Conservation (phyloP, 2,113 vertebrate species). For the Pangasianodon hypophthalmus region DNA sequence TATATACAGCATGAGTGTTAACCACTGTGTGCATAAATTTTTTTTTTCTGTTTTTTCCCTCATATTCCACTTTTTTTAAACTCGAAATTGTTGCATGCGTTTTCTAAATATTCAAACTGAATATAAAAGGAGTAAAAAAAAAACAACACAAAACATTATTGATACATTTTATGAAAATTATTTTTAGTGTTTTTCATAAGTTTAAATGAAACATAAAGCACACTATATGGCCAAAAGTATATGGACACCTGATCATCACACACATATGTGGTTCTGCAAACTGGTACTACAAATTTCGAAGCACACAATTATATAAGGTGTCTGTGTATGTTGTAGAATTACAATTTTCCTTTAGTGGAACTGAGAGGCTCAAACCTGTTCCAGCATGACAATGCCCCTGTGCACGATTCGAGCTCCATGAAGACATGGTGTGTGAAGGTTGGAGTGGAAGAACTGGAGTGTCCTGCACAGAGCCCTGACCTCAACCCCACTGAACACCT, state of each 20-base stretch:
- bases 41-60: neutral
- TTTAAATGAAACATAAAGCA: neutral
- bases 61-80: neutral
- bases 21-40: neutral
- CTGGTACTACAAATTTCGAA: neutral
- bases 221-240: neutral
- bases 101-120: neutral
- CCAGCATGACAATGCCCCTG: neutral
- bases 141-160: neutral
- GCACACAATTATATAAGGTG: neutral
- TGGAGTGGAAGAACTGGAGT: neutral
- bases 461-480: neutral
- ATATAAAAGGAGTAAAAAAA: neutral
- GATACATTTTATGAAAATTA: neutral
- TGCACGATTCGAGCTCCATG: neutral
- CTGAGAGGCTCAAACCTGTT: neutral
- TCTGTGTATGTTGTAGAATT: neutral
- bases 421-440: neutral
- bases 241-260: neutral
- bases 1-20: neutral
- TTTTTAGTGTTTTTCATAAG: neutral
- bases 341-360: neutral
- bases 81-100: neutral
- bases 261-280: neutral
- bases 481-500: neutral